Evolutionary conservation across 2,888 invertebrate genomes (phyloP), one percentile per base, ranked within the genome.

Genomic region (Pelosia muscerda): DNA sequence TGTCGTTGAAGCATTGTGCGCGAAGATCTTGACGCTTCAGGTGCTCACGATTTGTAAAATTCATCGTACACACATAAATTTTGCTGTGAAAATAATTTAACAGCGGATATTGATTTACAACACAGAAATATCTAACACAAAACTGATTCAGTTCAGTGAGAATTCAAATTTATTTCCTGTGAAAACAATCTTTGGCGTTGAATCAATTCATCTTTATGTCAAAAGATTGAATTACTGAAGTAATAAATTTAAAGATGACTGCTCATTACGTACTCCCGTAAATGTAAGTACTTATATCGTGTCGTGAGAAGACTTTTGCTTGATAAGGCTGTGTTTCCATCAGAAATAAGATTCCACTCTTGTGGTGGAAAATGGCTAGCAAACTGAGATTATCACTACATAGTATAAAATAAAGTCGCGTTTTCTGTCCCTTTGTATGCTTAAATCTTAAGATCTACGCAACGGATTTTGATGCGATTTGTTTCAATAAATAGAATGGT

Each of bases 41-140:
- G 77, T 74, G 71, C 70, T 81, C 84, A 84, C 82, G 80, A 81
- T 71, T 74, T 59, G 56, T 60, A 72, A 81, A 76, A 82, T 83
- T 77, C 78, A 82, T 75, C 71, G 76, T 58, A 56, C 72, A 65
- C 65, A 72, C 73, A 77, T 77, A 80, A 82, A 78, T 81, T 77
- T 63, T 66, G 76, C 80, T 80, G 79, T 79, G 79, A 73, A 79
- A 75, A 77, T 74, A 57, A 70, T 76, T 69, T 71, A 74, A 77
- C 78, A 74, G 70, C 62, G 34, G 70, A 58, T 66, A 63, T 64
- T 75, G 78, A 83, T 79, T 79, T 80, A 75, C 64, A 67, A 58
- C 66, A 53, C 54, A 22, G 66, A 67, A 72, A 69, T 67, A 74
- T 72, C 72, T 67, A 75, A 66, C 22, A 8, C 8, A 58, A 59